Conservation (phyloP, 2,113 vertebrate species). For the Mixornis gularis region DNA sequence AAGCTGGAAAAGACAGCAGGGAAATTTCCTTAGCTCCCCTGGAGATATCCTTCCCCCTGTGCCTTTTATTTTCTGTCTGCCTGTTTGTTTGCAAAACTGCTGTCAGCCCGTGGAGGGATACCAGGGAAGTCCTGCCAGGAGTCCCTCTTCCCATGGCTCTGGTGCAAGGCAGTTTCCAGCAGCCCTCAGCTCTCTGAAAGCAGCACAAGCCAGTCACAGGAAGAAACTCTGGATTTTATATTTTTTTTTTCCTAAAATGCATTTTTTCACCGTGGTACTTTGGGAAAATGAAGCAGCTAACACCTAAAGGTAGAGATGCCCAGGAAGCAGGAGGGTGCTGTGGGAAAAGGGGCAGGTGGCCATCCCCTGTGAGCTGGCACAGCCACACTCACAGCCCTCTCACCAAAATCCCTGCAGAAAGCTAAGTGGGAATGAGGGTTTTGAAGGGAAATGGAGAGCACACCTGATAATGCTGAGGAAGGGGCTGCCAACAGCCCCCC, state of each 20-base stretch:
- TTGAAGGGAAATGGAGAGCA: neutral
- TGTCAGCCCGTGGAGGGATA: neutral
- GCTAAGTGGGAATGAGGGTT: neutral
- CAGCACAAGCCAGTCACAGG: neutral
- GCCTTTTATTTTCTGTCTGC: neutral
- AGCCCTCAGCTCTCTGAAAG: neutral
- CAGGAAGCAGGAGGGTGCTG: neutral
- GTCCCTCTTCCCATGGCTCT: neutral
- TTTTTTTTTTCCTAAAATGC: neutral
- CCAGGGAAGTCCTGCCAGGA: neutral
- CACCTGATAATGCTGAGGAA: neutral
- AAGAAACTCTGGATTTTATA: neutral
- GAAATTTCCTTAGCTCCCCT: neutral
- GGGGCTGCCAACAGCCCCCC: neutral
- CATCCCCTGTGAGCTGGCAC: neutral
- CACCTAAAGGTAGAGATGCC: neutral
- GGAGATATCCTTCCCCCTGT: neutral
- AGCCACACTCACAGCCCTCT: neutral
- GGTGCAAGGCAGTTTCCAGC: neutral
- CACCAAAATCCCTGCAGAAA: neutral
- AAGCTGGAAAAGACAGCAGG: neutral
- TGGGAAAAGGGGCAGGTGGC: neutral
- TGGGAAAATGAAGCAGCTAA: neutral
- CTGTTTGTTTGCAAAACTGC: neutral
- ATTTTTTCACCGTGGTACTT: neutral